Conservation (phyloP, 2,797 vertebrate genomes). For the Furcifer pardalis region DNA sequence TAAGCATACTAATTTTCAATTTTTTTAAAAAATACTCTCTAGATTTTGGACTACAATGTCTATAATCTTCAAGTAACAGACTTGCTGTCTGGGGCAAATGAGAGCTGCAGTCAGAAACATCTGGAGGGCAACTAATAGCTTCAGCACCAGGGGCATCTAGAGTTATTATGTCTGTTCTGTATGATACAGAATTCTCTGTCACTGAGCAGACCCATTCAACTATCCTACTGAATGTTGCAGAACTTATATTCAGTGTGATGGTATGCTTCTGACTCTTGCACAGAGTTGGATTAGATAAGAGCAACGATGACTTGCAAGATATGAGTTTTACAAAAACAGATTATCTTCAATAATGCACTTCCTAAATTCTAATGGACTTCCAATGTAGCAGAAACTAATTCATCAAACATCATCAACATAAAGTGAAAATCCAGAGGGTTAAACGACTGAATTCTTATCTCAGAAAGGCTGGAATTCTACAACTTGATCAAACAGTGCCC, state of each 20-base stretch:
- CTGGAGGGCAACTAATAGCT: neutral
- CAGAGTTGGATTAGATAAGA: neutral
- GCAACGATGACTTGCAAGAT: no score
- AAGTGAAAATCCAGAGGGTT: constrained; percentile 37
- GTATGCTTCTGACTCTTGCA: neutral
- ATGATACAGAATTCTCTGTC: neutral
- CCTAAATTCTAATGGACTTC: neutral
- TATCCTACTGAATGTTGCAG: neutral
- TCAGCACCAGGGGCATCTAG: neutral
- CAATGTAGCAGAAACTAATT: constrained; percentile 25
- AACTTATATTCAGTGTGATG: neutral
- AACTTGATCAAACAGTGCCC: constrained; percentile 35
- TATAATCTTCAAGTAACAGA: neutral
- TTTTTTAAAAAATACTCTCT: neutral
- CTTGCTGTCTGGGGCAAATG: neutral
- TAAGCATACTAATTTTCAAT: neutral
- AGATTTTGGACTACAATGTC: no score
- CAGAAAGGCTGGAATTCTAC: constrained; percentile 17
- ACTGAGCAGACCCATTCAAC: neutral
- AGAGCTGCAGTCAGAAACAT: neutral
- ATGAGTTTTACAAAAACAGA: neutral
- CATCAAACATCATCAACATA: neutral
- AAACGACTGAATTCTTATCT: constrained; percentile 37
- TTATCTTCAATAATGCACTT: constrained; percentile 12
- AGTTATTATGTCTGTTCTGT: neutral